These are phyloP conservation scores for Pristionchus arcanus DNA, from an alignment of 2,888 invertebrate genomes.

Conservation along the genomic window DNA sequence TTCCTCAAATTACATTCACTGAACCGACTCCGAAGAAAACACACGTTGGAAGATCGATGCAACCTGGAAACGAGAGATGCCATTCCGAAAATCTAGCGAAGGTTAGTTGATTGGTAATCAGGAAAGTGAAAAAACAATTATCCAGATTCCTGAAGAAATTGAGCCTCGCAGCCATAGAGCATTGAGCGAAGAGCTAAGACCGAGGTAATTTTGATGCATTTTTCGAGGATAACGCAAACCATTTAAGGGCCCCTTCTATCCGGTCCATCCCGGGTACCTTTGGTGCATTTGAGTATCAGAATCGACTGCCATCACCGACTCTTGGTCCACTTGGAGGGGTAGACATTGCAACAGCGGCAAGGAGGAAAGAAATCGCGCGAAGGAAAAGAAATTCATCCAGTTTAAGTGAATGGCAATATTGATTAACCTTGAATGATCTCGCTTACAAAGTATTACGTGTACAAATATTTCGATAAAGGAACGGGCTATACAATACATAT, in stretches of 20 bases:
- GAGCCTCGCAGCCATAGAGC: background rate
- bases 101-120: background rate
- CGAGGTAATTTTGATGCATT: background rate
- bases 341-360: background rate
- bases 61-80: background rate
- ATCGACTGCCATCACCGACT: slow-evolving; percentile 15
- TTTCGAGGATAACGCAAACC: too few species aligned
- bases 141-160: background rate
- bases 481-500: too few species aligned
- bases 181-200: background rate
- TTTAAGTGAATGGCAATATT: background rate
- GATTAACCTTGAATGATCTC: background rate
- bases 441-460: background rate
- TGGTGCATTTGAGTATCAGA: background rate
- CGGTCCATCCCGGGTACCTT: background rate
- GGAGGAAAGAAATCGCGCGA: background rate
- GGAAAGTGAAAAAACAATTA: background rate
- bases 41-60: background rate
- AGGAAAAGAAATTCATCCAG: background rate
- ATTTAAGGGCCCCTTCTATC: background rate
- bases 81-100: background rate
- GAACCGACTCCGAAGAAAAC: background rate
- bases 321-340: slow-evolving; percentile 37
- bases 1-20: background rate
- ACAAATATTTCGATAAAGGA: too few species aligned